These are phyloP conservation scores for Tenualosa ilisha DNA, from an alignment of 2,797 vertebrate species.

Conservation along the genomic window DNA sequence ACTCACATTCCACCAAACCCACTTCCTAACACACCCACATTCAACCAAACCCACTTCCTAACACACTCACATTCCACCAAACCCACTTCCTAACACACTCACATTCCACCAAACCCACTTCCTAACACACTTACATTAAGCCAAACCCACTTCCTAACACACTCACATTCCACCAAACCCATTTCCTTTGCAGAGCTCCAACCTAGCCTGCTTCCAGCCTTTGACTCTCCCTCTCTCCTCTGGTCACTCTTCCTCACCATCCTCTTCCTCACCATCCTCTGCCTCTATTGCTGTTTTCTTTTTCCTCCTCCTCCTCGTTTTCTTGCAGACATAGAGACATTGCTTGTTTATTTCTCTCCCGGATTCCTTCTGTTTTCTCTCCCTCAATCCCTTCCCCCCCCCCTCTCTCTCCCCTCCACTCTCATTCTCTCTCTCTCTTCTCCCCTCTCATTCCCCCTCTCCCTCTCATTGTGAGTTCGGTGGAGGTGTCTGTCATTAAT, in stretches of 20 bases:
- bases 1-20: neutral
- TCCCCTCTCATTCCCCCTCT: neutral
- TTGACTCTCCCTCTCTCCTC: neutral
- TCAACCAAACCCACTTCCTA: neutral
- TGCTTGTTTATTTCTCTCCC: neutral
- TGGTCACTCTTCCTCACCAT: neutral
- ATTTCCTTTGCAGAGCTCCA: no score
- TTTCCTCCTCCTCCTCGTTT: neutral
- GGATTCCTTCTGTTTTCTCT: neutral
- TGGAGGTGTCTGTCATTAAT: slow-evolving; percentile 23
- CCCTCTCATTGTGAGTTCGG: neutral
- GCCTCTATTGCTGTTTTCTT: neutral
- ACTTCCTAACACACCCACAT: no score
- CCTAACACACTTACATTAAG: neutral
- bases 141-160: neutral
- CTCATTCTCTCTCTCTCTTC: neutral
- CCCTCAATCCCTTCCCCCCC: neutral
- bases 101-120: neutral
- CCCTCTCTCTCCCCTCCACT: neutral
- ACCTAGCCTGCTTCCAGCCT: neutral
- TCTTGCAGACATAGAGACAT: neutral
- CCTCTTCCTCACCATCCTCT: neutral
- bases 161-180: neutral
- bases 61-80: neutral
- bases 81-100: neutral